Evolutionary conservation across 2,113 vertebrate species (phyloP).

Genomic region (Antennarius striatus): DNA sequence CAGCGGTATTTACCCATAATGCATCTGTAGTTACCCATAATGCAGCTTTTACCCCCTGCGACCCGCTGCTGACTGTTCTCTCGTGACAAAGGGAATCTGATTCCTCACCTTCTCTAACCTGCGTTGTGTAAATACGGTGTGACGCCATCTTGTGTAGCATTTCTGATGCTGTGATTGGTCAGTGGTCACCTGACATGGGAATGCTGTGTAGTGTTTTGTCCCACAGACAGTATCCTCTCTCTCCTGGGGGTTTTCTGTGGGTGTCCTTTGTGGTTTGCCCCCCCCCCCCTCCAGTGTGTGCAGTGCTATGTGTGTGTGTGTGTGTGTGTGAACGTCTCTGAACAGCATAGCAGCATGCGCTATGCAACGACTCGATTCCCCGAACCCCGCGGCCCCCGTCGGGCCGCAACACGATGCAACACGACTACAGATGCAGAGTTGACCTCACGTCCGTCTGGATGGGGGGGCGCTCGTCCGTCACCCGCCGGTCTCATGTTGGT

Average conservation of each 20-base stretch:
- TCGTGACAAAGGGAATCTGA: constrained; percentile 65
- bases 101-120: constrained; percentile 73
- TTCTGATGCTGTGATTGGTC: constrained; percentile 73
- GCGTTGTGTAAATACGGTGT: constrained; percentile 77
- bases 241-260: constrained; percentile 20
- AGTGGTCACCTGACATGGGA: constrained; percentile 71
- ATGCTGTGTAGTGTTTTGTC: constrained; percentile 75
- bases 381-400: constrained; percentile 56
- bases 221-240: constrained; percentile 66
- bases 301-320: constrained; percentile 13
- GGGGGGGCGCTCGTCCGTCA: constrained; percentile 49
- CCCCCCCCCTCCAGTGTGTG: constrained; percentile 69
- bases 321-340: constrained; percentile 68
- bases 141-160: constrained; percentile 79
- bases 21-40: too few relatives aligned
- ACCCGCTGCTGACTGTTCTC: constrained; percentile 61
- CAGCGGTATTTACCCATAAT: too few relatives aligned
- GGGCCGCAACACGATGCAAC: constrained; percentile 72
- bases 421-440: constrained; percentile 65
- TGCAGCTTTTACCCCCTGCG: constrained; percentile 49
- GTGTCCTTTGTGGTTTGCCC: constrained; percentile 70
- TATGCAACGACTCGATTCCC: constrained; percentile 74
- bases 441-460: constrained; percentile 50
- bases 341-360: constrained; percentile 81
- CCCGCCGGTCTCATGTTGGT: constrained; percentile 2